Percentiles rank a stretch among this genome's conserved stretches.
Evolutionary conservation across 2,888 invertebrate genomes (phyloP).

Genomic region (Drepanosiphum platanoidis): DNA sequence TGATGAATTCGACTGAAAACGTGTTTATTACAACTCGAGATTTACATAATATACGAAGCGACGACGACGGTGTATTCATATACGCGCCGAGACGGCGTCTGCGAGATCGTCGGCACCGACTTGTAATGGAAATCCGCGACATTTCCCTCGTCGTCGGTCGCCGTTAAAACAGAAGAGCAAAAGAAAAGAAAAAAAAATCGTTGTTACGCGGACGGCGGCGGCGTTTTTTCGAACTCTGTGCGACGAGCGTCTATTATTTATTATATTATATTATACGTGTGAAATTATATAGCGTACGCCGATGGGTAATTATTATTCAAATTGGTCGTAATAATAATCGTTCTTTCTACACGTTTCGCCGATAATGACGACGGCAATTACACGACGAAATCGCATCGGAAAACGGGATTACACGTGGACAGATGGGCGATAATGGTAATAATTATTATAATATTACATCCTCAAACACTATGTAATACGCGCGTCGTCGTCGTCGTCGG

Average conservation of each 20-base stretch:
- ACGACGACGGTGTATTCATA: too few species aligned
- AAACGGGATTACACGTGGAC: background rate
- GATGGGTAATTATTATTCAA: constrained; percentile 14
- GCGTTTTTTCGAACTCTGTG: background rate
- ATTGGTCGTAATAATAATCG: background rate
- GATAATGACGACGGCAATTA: background rate
- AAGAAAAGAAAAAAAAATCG: background rate
- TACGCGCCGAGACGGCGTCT: too few species aligned
- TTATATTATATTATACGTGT: too few species aligned
- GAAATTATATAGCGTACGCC: too few species aligned
- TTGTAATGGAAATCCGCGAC: background rate
- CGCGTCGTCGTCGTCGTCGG: too few species aligned
- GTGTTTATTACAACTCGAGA: background rate
- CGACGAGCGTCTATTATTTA: too few species aligned
- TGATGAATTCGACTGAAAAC: background rate
- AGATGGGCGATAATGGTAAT: background rate
- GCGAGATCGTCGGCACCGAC: background rate
- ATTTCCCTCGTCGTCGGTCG: too few species aligned
- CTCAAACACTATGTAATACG: background rate
- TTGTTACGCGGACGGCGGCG: background rate
- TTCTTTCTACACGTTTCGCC: background rate
- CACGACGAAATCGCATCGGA: background rate
- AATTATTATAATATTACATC: background rate
- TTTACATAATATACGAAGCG: background rate
- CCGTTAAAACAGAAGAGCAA: too few species aligned